A percentile compares a stretch with the other conserved stretches of the same genome.
Evolutionary conservation across 2,113 vertebrate species (phyloP).

Genomic region (Centropus bengalensis): DNA sequence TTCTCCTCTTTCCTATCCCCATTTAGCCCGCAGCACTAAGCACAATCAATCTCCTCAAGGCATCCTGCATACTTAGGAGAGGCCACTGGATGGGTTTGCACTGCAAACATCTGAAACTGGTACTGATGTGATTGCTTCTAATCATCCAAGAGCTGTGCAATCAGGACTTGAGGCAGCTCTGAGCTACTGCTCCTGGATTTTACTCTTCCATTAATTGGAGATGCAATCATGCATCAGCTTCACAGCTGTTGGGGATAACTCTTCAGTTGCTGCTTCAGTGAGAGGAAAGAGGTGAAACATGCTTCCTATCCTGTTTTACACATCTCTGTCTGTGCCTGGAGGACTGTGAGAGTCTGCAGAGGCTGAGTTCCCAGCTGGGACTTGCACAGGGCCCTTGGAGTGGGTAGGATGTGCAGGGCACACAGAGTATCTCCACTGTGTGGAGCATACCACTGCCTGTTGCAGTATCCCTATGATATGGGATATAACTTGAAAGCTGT

Average conservation of each 20-base stretch:
- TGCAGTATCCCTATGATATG: not conserved
- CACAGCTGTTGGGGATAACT: not conserved
- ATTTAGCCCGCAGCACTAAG: not conserved
- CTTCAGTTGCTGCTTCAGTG: not conserved
- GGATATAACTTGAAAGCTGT: not conserved
- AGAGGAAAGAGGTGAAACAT: not conserved
- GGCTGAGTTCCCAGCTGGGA: not conserved
- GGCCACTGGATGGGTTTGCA: not conserved
- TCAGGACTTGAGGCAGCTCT: not conserved
- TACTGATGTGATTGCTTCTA: not conserved
- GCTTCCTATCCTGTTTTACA: not conserved
- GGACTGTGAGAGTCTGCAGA: not conserved
- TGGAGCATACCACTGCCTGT: not conserved
- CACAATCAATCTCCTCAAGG: not conserved
- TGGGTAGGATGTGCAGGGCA: not conserved
- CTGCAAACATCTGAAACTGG: not conserved
- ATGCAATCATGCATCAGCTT: not conserved
- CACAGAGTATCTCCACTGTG: not conserved
- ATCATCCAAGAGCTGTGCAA: not conserved
- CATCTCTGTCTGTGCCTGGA: not conserved
- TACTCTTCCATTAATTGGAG: not conserved
- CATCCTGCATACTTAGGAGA: not conserved
- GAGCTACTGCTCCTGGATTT: not conserved
- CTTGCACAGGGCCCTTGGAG: not conserved
- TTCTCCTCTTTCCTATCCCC: not conserved